Percentiles rank a stretch among this genome's conserved stretches.
Conservation (phyloP, 2,797 vertebrate genomes). For the Thamnophis elegans region DNA sequence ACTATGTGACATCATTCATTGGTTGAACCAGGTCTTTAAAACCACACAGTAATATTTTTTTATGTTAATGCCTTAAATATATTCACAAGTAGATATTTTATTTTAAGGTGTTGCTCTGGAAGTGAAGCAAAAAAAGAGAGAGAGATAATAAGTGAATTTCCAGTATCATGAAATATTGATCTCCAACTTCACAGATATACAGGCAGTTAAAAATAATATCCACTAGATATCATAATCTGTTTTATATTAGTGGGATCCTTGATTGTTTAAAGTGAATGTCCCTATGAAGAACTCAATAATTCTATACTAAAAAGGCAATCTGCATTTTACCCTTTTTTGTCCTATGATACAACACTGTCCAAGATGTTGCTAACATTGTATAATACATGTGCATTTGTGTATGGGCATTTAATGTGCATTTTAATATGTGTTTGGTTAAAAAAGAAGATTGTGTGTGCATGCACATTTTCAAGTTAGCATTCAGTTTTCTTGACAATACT, state of each 20-base stretch:
- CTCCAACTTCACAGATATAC: not conserved
- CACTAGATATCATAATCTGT: not conserved
- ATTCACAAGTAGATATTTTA: not conserved
- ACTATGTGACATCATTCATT: not conserved
- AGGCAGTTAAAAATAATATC: not conserved
- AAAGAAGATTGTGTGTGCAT: not conserved
- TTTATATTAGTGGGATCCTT: not conserved
- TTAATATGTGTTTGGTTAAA: not conserved
- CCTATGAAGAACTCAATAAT: not conserved
- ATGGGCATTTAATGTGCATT: not conserved
- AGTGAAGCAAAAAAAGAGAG: not conserved
- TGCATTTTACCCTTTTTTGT: not conserved
- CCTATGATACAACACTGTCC: not conserved
- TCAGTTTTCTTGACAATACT: not conserved
- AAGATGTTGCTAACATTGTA: not conserved
- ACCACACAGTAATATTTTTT: not conserved
- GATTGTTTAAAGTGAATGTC: not conserved
- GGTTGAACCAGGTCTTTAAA: not conserved
- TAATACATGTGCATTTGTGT: not conserved
- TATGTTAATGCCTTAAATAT: not conserved
- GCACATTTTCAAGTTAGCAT: not conserved
- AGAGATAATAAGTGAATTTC: not conserved
- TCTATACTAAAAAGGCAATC: not conserved
- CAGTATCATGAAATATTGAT: slow-evolving; percentile 28
- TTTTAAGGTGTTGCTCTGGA: not conserved